Base-by-base conservation (phyloP, 2,888 invertebrate genomes). In the Apoda limacodes region DNA sequence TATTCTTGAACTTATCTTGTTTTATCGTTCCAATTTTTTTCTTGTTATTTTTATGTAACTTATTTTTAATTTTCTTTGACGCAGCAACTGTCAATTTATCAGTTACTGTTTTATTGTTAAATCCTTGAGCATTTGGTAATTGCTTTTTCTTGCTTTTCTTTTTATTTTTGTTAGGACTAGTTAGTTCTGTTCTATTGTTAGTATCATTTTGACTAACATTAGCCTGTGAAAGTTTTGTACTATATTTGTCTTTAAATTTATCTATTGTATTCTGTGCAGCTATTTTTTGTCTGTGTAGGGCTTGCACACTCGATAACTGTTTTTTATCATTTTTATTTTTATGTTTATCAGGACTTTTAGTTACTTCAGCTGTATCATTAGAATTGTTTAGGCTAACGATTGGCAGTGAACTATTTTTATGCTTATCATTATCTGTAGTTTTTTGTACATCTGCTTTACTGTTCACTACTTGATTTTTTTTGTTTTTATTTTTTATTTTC, bases 21-120 rank as follows among this genome's bases (percentile, higher is more conserved):
- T 60, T 64, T 11, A 72, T 30, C 34, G 67, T 55, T 25, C 76
- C 76, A 39, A 76, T 67, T 45, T 61, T 52, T 37, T 75, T 72
- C 34, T 66, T 66, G 25, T 67, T 59, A 39, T 69, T 71, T 34
- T 68, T 72, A 34, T 68, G 69, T 5, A 55, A 43, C 36, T 65
- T 55, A 15, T 63, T 66, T 49, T 75, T 76, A 3, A 76, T 37
- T 43, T 72, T 72, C 33, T 60, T 64, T 3, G 74, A 55, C 22
- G 54, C 63, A 30, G 48, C 53, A 4, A 55, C 49, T 48, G 65
- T 60, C 1, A 63, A 27, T 14, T 55, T 52, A 28, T 65, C 62
- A 7, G 66, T 56, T 4, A 74, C 45, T 50, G 43, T 46, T 14
- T 25, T 35, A 30, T 39, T 42, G 25, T 33, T 46, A 21, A 31